Conservation (phyloP, 2,888 invertebrate genomes). For the Monoplex corrugatus region DNA sequence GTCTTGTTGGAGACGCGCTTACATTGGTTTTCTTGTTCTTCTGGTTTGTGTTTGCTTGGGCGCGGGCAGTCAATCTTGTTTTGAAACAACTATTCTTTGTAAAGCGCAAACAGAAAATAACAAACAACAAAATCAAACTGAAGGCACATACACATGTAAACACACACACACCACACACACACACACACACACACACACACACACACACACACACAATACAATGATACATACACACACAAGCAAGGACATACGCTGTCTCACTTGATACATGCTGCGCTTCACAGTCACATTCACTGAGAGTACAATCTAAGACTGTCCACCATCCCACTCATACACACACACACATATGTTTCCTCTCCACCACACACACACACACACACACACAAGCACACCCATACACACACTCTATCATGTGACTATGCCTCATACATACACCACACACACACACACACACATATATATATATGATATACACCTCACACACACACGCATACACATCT, state of each 20-base stretch:
- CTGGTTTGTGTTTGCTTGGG: background rate
- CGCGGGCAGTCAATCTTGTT: too few species aligned
- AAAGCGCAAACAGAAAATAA: background rate
- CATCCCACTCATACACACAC: background rate
- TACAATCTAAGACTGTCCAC: too few species aligned
- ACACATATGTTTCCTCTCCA: background rate
- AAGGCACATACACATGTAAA: background rate
- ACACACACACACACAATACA: background rate
- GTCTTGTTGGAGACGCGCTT: background rate
- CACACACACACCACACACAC: slow-evolving; percentile 17
- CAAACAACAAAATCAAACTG: background rate
- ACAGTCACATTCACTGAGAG: too few species aligned
- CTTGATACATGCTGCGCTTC: too few species aligned
- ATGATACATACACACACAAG: background rate
- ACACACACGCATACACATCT: too few species aligned
- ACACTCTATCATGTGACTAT: too few species aligned
- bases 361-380: background rate
- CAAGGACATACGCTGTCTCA: background rate
- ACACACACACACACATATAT: too few species aligned
- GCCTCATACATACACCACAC: too few species aligned
- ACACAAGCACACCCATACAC: background rate
- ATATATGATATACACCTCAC: too few species aligned
- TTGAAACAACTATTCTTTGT: too few species aligned
- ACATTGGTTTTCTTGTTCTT: background rate
- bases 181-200: background rate